phyloP scores from a whole-genome alignment of 2,888 invertebrate species.

The Saturnia japonica region DNA sequence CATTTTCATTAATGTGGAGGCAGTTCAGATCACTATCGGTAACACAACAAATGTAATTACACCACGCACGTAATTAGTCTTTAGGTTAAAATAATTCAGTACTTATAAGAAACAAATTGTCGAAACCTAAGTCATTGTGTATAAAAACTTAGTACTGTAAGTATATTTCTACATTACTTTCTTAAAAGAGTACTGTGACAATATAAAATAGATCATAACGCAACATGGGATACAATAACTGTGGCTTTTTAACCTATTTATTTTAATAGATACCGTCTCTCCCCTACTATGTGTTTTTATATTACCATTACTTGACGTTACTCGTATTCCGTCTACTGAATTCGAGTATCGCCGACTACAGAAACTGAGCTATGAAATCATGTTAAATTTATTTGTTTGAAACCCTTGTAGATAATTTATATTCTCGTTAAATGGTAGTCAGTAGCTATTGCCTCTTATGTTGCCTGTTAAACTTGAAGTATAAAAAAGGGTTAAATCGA shows the following conservation, averaged over 20 bases:
- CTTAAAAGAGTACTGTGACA: conserved; percentile 76
- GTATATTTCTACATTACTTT: conserved; percentile 79
- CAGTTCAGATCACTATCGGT: conserved; percentile 45
- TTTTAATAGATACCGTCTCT: conserved; percentile 58
- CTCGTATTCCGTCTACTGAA: conserved; percentile 38
- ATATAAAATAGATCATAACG: conserved; percentile 65
- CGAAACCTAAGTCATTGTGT: conserved; percentile 83
- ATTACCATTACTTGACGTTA: conserved; percentile 43
- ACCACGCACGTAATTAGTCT: conserved; percentile 76
- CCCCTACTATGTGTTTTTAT: conserved; percentile 41
- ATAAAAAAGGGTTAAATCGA: conserved; percentile 74
- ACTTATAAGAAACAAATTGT: conserved; percentile 81
- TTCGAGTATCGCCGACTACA: conserved; percentile 43
- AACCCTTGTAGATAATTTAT: conserved; percentile 69
- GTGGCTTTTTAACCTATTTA: conserved; percentile 77
- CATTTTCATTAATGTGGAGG: conserved; percentile 32
- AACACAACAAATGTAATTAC: conserved; percentile 48
- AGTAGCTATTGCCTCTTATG: conserved; percentile 67
- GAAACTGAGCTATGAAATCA: conserved; percentile 56
- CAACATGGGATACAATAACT: conserved; percentile 67
- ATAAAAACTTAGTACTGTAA: conserved; percentile 76
- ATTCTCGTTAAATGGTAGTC: conserved; percentile 54
- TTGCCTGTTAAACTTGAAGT: conserved; percentile 67
- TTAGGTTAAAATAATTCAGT: conserved; percentile 73
- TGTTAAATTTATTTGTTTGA: conserved; percentile 67